Conservation (phyloP, 2,113 vertebrate genomes). For the Myrmecophaga tridactyla region DNA sequence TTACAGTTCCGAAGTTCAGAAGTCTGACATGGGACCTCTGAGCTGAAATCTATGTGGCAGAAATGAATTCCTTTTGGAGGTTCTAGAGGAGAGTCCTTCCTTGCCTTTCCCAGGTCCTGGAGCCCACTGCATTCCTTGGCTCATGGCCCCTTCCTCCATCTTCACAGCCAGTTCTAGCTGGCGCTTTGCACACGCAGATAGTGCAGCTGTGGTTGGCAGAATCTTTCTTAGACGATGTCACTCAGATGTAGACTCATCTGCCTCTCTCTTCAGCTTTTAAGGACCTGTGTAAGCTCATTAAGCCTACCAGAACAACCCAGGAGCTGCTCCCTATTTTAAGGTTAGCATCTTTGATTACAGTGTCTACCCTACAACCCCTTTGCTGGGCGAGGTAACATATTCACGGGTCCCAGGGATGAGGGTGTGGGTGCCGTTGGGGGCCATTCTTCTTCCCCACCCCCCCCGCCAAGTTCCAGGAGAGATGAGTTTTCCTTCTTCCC, state of each 20-base stretch:
- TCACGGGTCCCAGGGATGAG: neutral
- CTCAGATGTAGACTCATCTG: neutral
- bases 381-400: accelerated
- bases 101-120: neutral
- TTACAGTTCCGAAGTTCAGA: neutral
- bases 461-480: neutral
- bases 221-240: neutral
- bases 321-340: too few relatives aligned
- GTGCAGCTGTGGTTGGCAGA: too few relatives aligned
- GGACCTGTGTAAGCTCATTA: neutral
- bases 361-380: neutral
- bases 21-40: neutral
- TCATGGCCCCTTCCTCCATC: neutral
- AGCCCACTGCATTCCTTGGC: neutral
- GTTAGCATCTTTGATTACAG: neutral
- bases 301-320: neutral
- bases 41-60: neutral
- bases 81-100: neutral
- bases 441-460: too few relatives aligned
- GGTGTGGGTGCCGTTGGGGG: neutral
- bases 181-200: too few relatives aligned
- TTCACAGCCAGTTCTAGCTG: neutral
- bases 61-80: neutral
- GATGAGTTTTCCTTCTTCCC: too few relatives aligned
- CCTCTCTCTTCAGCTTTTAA: neutral